Conservation (phyloP, 2,888 invertebrate species). For the Chloroclystis v-ata region DNA sequence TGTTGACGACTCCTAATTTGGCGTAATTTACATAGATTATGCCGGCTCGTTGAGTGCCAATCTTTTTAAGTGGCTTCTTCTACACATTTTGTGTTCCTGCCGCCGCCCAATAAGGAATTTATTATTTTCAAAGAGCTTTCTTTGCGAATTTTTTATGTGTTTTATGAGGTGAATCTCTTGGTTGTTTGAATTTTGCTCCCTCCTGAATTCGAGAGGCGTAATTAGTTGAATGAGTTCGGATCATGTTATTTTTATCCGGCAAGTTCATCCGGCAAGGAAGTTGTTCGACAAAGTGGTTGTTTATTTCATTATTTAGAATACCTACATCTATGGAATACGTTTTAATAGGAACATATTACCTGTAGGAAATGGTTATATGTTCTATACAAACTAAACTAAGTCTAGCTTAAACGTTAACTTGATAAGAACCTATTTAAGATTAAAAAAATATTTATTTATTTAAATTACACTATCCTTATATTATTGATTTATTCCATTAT, state of each 20-base stretch:
- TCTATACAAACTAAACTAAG: too few species aligned
- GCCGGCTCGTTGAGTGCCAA: conserved; percentile 77
- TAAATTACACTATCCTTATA: too few species aligned
- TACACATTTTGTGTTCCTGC: conserved; percentile 70
- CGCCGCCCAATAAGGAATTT: conserved; percentile 64
- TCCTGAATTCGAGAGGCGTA: conserved; percentile 17
- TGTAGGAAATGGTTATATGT: too few species aligned
- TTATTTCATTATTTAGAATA: not conserved
- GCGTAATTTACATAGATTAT: conserved; percentile 78
- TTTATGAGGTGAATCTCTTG: conserved; percentile 40
- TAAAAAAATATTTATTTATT: too few species aligned
- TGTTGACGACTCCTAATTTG: conserved; percentile 78
- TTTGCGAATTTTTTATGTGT: conserved; percentile 48
- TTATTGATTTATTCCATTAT: too few species aligned
- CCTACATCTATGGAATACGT: not conserved
- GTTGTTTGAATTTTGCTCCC: conserved; percentile 33
- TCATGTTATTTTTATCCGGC: not conserved
- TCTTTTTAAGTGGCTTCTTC: conserved; percentile 77
- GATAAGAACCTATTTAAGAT: too few species aligned
- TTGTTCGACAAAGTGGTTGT: too few species aligned
- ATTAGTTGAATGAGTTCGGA: conserved; percentile 21
- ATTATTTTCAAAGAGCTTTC: conserved; percentile 58
- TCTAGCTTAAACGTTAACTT: too few species aligned
- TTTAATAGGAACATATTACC: too few species aligned
- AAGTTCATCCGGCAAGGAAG: too few species aligned